phyloP scores from a whole-genome alignment of 2,888 invertebrate genomes.

The Dryomyza anilis region DNA sequence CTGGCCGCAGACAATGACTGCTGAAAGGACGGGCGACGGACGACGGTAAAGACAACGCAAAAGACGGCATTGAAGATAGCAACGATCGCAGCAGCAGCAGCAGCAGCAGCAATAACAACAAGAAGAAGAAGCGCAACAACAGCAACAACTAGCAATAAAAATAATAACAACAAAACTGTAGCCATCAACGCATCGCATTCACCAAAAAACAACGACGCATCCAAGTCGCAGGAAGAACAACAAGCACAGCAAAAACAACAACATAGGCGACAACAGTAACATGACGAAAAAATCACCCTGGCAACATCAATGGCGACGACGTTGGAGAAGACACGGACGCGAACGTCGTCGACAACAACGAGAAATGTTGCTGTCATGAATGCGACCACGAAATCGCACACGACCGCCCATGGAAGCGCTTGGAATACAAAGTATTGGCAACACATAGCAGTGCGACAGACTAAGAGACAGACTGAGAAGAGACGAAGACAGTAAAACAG shows the following conservation, averaged over 20 bases:
- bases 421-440: slow-evolving; percentile 23
- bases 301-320: slow-evolving; percentile 26
- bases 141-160: slow-evolving; percentile 15
- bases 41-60: background rate
- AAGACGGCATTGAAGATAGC: slow-evolving; percentile 20
- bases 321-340: slow-evolving; percentile 33
- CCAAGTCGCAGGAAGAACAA: slow-evolving; percentile 26
- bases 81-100: no score
- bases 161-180: slow-evolving; percentile 16
- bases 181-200: slow-evolving; percentile 26
- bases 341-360: slow-evolving; percentile 6
- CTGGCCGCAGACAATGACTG: slow-evolving; percentile 22
- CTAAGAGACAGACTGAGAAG: background rate
- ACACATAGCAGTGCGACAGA: slow-evolving; percentile 1
- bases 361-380: slow-evolving; percentile 26
- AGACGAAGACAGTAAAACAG: background rate
- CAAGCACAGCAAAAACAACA: slow-evolving; percentile 5
- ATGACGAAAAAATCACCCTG: slow-evolving; percentile 15
- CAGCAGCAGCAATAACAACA: slow-evolving; percentile 17
- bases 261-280: slow-evolving; percentile 3
- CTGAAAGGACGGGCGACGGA: slow-evolving; percentile 17
- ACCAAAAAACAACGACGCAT: no score
- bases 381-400: slow-evolving; percentile 33
- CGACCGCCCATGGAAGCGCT: slow-evolving; percentile 33
- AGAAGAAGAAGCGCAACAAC: background rate